A percentile compares a stretch with the other conserved stretches of the same genome.
Evolutionary conservation across 2,797 vertebrate genomes (phyloP).

Genomic region (Etheostoma perlongum): DNA sequence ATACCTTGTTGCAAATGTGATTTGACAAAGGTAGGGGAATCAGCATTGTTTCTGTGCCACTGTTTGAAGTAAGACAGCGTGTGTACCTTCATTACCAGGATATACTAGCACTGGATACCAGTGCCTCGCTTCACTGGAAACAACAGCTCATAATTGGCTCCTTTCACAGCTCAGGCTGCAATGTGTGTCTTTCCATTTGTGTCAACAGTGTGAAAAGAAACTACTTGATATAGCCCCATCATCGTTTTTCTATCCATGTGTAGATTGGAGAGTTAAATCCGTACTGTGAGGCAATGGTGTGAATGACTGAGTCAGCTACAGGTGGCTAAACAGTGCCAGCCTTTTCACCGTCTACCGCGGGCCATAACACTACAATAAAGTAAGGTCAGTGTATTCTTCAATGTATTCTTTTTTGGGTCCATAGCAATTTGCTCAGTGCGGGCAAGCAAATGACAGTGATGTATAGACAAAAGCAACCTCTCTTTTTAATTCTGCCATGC

Average conservation of each 20-base stretch:
- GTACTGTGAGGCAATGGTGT: conserved; percentile 18
- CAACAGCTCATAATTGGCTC: conserved; percentile 37
- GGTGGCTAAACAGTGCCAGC: conserved; percentile 55
- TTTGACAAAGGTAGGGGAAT: background rate
- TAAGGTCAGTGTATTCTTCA: conserved; percentile 12
- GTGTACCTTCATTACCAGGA: conserved; percentile 1
- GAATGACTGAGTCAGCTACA: conserved; percentile 56
- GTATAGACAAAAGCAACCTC: conserved; percentile 34
- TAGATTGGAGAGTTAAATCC: conserved; percentile 14
- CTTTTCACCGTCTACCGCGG: background rate
- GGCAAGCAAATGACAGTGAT: conserved; percentile 47
- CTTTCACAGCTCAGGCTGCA: conserved; percentile 25
- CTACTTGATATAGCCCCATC: conserved; percentile 21
- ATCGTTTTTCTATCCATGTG: conserved; percentile 30
- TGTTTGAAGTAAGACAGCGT: background rate
- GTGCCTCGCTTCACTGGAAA: conserved; percentile 27
- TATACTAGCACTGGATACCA: background rate
- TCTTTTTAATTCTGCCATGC: conserved; percentile 27
- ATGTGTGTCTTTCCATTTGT: conserved; percentile 44
- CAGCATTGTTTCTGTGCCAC: background rate
- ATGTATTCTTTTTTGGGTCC: conserved; percentile 4
- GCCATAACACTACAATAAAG: conserved; percentile 13
- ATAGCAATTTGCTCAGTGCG: conserved; percentile 22
- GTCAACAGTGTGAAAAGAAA: conserved; percentile 34
- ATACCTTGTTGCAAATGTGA: background rate